Conservation (phyloP, 2,888 invertebrate species). For the Achlya flavicornis region DNA sequence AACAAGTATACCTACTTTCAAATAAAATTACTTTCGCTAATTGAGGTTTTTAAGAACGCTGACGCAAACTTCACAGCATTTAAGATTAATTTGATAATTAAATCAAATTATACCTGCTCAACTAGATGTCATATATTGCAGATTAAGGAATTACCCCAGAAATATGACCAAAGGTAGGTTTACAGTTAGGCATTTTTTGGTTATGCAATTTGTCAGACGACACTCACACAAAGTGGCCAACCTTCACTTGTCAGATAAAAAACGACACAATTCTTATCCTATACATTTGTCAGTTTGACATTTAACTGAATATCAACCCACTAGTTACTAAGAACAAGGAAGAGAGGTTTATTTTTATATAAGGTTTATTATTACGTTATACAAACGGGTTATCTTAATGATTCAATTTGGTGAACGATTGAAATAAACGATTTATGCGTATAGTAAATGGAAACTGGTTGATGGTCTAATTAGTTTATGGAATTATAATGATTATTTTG, state of each 20-base stretch:
- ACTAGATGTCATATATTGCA: too few species aligned
- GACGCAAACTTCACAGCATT: too few species aligned
- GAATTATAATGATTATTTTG: too few species aligned
- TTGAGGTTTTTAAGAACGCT: too few species aligned
- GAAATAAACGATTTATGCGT: not conserved
- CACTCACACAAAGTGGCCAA: not conserved
- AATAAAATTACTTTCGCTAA: too few species aligned
- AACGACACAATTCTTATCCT: not conserved
- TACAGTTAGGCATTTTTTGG: not conserved
- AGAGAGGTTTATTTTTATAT: not conserved
- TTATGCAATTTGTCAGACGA: not conserved
- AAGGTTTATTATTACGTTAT: not conserved
- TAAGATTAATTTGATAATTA: too few species aligned
- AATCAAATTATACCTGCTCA: too few species aligned
- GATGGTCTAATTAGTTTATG: too few species aligned
- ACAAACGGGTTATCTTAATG: not conserved
- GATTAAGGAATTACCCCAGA: too few species aligned
- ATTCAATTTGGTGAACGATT: not conserved
- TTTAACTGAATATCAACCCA: not conserved
- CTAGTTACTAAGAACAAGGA: conserved; percentile 1
- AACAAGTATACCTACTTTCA: too few species aligned
- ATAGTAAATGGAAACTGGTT: too few species aligned
- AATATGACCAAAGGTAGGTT: not conserved
- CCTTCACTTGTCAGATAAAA: conserved; percentile 13
- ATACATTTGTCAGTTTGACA: conserved; percentile 9